Evolutionary conservation across 2,888 invertebrate species (phyloP), one percentile per base, ranked within the genome.

Genomic region (Hanleya hanleyi): DNA sequence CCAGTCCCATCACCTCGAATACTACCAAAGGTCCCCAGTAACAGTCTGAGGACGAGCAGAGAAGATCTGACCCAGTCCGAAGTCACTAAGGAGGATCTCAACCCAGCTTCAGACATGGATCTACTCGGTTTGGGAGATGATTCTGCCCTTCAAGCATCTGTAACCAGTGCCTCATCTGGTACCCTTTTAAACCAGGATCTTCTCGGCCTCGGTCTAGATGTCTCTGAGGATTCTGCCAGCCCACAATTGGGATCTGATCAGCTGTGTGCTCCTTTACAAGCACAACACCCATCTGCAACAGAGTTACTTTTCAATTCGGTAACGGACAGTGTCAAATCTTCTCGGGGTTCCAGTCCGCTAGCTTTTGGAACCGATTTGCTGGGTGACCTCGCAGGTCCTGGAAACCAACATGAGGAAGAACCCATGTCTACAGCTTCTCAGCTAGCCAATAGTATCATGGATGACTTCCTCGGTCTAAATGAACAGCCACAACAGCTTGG

Each of bases 41-140:
- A 83, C 67, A 84, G 84, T 67, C 74, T 83, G 64, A 74, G 81
- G 36, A 77, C 83, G 64, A 87, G 83, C 75, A 81, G 83, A 80
- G 87, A 75, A 6, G 69, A 69, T 37, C 22, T 69, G 35, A 49
- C 18, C 3, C 33, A 37, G 9, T 15, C 85, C 49, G 83, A 81
- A 50, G 57, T 83, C 22, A 50, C 66, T 7, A 77, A 75, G 33
- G 67, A 70, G 32, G 73, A 71, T 29, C 67, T 75, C 62, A 71
- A 74, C 22, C 61, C 66, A 29, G 38, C 64, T 37, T 36, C 26
- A 12, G 49, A 33, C 29, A 57, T 64, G 26, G 70, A 70, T 66
- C 26, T 50, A n/a, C 32, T 67, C 3, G 70, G 66, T 50, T 35
- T 70, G 22, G 51, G 41, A 35, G 49, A 49, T 5, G 29, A 12